phyloP scores from a whole-genome alignment of 2,888 invertebrate genomes.

The Tipula unca region DNA sequence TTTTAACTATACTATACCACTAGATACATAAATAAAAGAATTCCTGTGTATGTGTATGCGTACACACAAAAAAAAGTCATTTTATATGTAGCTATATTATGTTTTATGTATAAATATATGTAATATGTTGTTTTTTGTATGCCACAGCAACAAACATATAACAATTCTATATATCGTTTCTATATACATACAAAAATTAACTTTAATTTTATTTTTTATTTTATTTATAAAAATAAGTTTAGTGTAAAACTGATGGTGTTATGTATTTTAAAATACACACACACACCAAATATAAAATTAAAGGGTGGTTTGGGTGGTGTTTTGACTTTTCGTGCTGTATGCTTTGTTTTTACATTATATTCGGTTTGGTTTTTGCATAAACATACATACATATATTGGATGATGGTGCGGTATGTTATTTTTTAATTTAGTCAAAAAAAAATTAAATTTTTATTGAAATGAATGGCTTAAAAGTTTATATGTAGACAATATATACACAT shows the following conservation, averaged over 20 bases:
- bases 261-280: background rate
- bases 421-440: background rate
- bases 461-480: constrained; percentile 3
- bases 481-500: background rate
- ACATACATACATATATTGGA: background rate
- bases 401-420: background rate
- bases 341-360: background rate
- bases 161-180: background rate
- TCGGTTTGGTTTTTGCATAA: background rate
- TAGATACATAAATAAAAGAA: background rate
- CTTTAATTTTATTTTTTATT: background rate
- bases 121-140: background rate
- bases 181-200: background rate
- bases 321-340: background rate
- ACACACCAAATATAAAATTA: background rate
- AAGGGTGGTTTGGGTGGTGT: background rate
- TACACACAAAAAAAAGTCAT: background rate
- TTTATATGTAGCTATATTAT: background rate
- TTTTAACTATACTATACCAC: no score
- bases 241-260: background rate
- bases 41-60: background rate
- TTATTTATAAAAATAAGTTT: background rate
- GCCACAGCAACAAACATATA: background rate
- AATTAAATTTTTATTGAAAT: background rate
- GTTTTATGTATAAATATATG: background rate